phyloP scores from a whole-genome alignment of 2,888 invertebrate species.

The Eristalis intricaria region DNA sequence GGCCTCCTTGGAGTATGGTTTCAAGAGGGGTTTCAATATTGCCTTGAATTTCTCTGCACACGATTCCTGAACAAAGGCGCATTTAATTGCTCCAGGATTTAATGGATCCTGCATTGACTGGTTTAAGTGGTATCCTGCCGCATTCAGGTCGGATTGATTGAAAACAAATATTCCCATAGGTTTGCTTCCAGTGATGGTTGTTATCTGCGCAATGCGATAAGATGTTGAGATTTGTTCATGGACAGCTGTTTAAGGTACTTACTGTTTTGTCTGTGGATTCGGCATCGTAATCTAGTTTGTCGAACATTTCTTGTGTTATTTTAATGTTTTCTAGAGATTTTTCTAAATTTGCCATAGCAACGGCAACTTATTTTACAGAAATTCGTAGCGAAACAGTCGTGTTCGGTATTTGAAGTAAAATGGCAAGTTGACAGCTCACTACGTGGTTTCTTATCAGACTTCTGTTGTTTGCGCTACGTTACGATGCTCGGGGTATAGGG shows the following conservation, averaged over 20 bases:
- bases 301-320: slow-evolving; percentile 73
- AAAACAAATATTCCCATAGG: slow-evolving; percentile 76
- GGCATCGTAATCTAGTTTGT: slow-evolving; percentile 73
- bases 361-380: background rate
- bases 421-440: background rate
- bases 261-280: background rate
- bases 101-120: slow-evolving; percentile 76
- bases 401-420: background rate
- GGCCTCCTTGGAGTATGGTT: slow-evolving; percentile 70
- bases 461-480: background rate
- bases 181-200: background rate
- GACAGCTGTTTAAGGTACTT: background rate
- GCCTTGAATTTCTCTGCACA: slow-evolving; percentile 72
- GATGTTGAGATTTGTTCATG: background rate
- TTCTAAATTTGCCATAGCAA: slow-evolving; percentile 37
- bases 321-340: slow-evolving; percentile 14
- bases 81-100: slow-evolving; percentile 73
- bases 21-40: slow-evolving; percentile 72
- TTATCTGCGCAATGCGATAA: slow-evolving; percentile 23
- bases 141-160: slow-evolving; percentile 77
- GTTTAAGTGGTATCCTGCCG: slow-evolving; percentile 75
- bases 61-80: slow-evolving; percentile 78
- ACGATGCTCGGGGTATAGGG: no score
- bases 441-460: background rate
- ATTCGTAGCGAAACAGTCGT: background rate